Percentiles rank a stretch among this genome's conserved stretches.
phyloP scores from a whole-genome alignment of 2,888 invertebrate species.

The Drosophila merina region DNA sequence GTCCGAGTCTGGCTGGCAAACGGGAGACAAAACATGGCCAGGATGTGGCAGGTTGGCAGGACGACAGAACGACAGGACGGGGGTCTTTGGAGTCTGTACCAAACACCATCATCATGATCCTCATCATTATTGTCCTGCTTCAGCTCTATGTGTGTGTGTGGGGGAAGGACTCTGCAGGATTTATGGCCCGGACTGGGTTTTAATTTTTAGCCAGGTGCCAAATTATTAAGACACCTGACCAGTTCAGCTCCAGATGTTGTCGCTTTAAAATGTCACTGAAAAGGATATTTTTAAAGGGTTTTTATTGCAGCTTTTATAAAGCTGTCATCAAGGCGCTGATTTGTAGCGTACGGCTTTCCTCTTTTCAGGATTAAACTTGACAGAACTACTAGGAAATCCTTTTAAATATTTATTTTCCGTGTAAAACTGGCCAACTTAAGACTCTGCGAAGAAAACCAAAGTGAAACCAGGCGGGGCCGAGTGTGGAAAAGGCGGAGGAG shows the following conservation, averaged over 20 bases:
- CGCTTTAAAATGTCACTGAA: not conserved
- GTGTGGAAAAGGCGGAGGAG: not conserved
- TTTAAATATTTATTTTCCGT: not conserved
- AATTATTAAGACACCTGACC: constrained; percentile 59
- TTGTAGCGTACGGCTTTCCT: too few species aligned
- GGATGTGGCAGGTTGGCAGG: constrained; percentile 4
- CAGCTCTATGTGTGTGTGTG: constrained; percentile 6
- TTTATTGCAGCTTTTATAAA: not conserved
- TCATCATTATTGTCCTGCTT: constrained; percentile 13
- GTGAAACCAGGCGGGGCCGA: not conserved
- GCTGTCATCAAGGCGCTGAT: too few species aligned
- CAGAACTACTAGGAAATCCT: too few species aligned
- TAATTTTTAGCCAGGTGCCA: constrained; percentile 70
- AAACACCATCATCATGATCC: constrained; percentile 40
- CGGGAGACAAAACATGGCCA: constrained; percentile 34
- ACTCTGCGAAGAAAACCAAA: too few species aligned
- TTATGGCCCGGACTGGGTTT: constrained; percentile 69
- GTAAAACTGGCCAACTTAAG: too few species aligned
- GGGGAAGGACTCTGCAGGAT: constrained; percentile 37
- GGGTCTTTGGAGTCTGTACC: constrained; percentile 2
- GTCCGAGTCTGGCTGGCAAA: constrained; percentile 48
- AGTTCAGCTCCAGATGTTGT: constrained; percentile 3
- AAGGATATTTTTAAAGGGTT: not conserved
- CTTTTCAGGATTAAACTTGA: too few species aligned
- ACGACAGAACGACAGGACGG: constrained; percentile 13